Percentiles rank a stretch among this genome's conserved stretches.
phyloP scores from a whole-genome alignment of 2,113 vertebrate genomes.

The Tachysurus vachellii region DNA sequence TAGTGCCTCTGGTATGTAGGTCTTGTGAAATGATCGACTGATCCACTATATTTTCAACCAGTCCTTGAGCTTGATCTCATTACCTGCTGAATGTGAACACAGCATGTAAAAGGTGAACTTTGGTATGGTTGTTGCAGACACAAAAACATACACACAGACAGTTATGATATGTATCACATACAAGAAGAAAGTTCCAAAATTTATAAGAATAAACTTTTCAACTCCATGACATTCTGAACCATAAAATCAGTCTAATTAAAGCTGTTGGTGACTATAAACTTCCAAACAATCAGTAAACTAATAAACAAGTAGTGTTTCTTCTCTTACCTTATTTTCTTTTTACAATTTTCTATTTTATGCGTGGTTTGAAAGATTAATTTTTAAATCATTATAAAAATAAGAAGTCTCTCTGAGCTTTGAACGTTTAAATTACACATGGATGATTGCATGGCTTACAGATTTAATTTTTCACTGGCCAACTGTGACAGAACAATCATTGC shows the following conservation, averaged over 20 bases:
- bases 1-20: neutral
- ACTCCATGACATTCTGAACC: neutral
- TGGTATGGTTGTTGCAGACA: neutral
- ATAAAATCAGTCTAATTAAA: neutral
- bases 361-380: neutral
- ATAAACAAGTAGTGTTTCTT: neutral
- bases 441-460: neutral
- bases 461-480: conserved; percentile 26
- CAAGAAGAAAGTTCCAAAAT: neutral
- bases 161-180: neutral
- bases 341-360: conserved; percentile 9
- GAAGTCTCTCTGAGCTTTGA: neutral
- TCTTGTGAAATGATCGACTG: neutral
- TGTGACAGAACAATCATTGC: neutral
- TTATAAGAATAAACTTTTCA: neutral
- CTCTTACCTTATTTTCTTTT: conserved; percentile 3
- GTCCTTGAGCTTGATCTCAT: neutral
- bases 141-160: neutral
- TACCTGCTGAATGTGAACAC: neutral
- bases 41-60: neutral
- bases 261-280: neutral
- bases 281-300: neutral
- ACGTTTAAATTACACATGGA: conserved; percentile 7
- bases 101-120: neutral
- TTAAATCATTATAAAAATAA: neutral